Evolutionary conservation across 2,888 invertebrate genomes (phyloP).

Genomic region (Carterocephalus palaemon): DNA sequence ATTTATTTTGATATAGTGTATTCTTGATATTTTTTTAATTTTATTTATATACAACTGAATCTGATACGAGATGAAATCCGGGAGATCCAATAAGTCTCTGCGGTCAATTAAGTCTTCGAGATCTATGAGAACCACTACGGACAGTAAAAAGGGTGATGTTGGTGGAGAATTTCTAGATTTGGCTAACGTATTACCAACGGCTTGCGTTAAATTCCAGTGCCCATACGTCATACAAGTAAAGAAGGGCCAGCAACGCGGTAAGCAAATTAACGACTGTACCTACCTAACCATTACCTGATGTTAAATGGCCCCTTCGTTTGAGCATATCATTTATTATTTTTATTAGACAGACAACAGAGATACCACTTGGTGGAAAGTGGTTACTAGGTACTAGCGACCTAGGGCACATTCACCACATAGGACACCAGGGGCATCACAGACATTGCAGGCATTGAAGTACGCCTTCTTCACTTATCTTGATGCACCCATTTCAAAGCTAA

Average conservation of each 20-base stretch:
- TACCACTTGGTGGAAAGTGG: too few species aligned
- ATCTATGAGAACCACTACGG: slow-evolving; percentile 24
- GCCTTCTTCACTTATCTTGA: too few species aligned
- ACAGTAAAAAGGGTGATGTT: slow-evolving; percentile 8
- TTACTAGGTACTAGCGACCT: too few species aligned
- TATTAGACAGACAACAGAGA: too few species aligned
- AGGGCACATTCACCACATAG: too few species aligned
- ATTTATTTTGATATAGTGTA: slow-evolving; percentile 10
- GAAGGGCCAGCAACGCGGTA: slow-evolving; percentile 35
- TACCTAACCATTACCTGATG: too few species aligned
- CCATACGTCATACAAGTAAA: slow-evolving; percentile 36
- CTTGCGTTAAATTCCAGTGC: slow-evolving; percentile 38
- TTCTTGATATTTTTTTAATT: slow-evolving; percentile 18
- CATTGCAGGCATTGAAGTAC: too few species aligned
- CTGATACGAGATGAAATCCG: slow-evolving; percentile 24
- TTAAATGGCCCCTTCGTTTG: too few species aligned
- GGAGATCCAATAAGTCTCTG: slow-evolving; percentile 21
- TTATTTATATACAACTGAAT: slow-evolving; percentile 13
- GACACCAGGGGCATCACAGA: too few species aligned
- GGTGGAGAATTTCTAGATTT: slow-evolving; percentile 32
- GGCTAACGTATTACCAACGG: slow-evolving; percentile 33
- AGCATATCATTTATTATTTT: too few species aligned
- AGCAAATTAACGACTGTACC: neutral
- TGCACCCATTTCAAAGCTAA: too few species aligned
- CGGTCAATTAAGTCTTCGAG: slow-evolving; percentile 31